phyloP scores from a whole-genome alignment of 2,113 vertebrate species.

The Callionymus lyra region DNA sequence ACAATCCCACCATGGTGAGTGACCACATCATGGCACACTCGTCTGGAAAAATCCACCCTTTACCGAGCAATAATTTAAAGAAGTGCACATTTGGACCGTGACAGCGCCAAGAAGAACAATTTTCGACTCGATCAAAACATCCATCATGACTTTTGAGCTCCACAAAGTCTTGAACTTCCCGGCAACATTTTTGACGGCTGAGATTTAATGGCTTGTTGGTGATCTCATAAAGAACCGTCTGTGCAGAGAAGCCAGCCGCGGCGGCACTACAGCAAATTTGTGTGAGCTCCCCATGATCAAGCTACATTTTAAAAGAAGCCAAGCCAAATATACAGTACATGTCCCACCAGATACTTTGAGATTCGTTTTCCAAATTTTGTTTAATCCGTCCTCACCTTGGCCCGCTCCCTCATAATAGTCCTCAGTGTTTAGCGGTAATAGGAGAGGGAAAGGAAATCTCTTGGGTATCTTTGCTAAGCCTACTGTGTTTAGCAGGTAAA shows the following conservation, averaged over 20 bases:
- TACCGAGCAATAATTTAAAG: constrained; percentile 32
- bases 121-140: constrained; percentile 37
- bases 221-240: constrained; percentile 41
- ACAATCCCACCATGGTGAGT: constrained; percentile 29
- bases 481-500: constrained; percentile 48
- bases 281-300: constrained; percentile 25
- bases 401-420: constrained; percentile 6
- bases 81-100: constrained; percentile 13
- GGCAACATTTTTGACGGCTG: constrained; percentile 41
- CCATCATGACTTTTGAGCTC: constrained; percentile 31
- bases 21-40: constrained; percentile 32
- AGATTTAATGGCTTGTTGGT: constrained; percentile 30
- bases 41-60: constrained; percentile 45
- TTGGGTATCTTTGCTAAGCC: constrained; percentile 28
- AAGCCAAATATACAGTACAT: constrained; percentile 27
- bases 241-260: constrained; percentile 18
- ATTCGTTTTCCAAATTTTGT: constrained; percentile 12
- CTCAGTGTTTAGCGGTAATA: constrained; percentile 20
- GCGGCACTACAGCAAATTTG: constrained; percentile 26
- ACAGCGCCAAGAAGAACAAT: constrained; percentile 30
- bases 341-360: constrained; percentile 9
- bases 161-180: constrained; percentile 3
- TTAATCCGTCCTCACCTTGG: constrained; percentile 22
- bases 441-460: constrained; percentile 27
- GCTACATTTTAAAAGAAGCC: constrained; percentile 32